Evolutionary conservation across 30 jellyfish, hydroid and myxozoan species (phyloP).

Genomic region (Mastigias papua): DNA sequence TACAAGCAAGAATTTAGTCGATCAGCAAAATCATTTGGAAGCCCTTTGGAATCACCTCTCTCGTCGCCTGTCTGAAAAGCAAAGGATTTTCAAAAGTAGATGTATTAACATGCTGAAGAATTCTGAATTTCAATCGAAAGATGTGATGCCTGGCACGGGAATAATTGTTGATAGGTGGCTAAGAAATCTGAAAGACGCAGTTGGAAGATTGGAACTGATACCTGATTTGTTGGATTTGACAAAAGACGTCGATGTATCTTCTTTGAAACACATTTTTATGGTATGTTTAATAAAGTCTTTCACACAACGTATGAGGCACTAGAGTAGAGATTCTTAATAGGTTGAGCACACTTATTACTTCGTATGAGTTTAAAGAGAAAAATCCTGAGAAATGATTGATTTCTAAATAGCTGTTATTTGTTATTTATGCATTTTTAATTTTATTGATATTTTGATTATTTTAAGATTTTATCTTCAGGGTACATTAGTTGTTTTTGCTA

Average conservation of each 20-base stretch:
- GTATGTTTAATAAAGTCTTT: constrained; percentile 19
- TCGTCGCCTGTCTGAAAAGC: constrained; percentile 43
- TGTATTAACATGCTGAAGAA: background rate
- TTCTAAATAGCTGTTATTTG: too few species aligned
- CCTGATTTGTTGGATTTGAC: constrained; percentile 39
- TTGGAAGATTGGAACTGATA: constrained; percentile 7
- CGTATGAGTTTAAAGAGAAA: too few species aligned
- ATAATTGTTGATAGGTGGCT: constrained; percentile 25
- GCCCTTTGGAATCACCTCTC: constrained; percentile 72
- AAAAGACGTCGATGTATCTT: constrained; percentile 22
- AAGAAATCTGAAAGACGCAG: constrained; percentile 19
- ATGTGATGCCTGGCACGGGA: background rate
- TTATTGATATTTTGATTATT: too few species aligned
- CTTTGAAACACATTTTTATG: constrained; percentile 34
- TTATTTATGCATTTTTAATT: too few species aligned
- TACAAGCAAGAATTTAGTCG: constrained; percentile 13
- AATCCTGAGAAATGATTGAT: too few species aligned
- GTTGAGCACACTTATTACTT: too few species aligned
- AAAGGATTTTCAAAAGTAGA: constrained; percentile 9
- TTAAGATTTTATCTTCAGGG: too few species aligned
- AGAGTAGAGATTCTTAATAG: too few species aligned
- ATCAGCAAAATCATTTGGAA: constrained; percentile 66
- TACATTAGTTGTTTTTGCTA: too few species aligned
- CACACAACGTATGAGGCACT: background rate
- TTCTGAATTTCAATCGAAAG: background rate